phyloP scores from a whole-genome alignment of 1,140 invertebrate genomes.

The Holcopasites calliopsidis region DNA sequence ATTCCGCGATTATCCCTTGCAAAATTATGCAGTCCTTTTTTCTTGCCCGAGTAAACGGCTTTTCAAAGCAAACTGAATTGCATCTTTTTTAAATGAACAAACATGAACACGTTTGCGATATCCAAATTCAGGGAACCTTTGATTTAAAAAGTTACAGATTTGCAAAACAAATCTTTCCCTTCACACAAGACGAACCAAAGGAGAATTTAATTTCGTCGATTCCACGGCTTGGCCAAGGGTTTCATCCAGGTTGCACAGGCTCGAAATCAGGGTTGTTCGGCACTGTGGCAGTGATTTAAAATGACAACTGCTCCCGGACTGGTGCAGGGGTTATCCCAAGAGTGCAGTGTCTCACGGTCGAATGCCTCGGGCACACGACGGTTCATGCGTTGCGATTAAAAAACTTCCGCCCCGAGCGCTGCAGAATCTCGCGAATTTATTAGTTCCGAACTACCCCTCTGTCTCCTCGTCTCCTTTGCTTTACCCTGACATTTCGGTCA shows the following conservation, averaged over 20 bases:
- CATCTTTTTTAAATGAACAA: neutral
- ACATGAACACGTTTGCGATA: neutral
- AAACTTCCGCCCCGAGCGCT: constrained; percentile 68
- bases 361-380: constrained; percentile 48
- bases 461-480: constrained; percentile 5
- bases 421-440: constrained; percentile 72
- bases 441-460: constrained; percentile 55
- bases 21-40: neutral
- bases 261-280: constrained; percentile 27
- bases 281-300: constrained; percentile 73
- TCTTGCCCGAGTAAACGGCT: neutral
- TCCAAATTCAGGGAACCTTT: neutral
- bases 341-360: constrained; percentile 72
- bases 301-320: constrained; percentile 68
- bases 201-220: constrained; percentile 61
- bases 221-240: constrained; percentile 29
- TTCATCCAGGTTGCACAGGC: neutral
- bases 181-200: constrained; percentile 21
- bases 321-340: constrained; percentile 62
- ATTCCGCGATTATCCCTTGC: neutral
- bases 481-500: neutral
- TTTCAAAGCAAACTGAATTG: neutral
- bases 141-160: constrained; percentile 2
- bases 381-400: constrained; percentile 70
- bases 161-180: neutral